Percentiles rank a stretch among this genome's conserved stretches.
Conservation (phyloP, 1,140 invertebrate genomes). For the Ladona fulva region DNA sequence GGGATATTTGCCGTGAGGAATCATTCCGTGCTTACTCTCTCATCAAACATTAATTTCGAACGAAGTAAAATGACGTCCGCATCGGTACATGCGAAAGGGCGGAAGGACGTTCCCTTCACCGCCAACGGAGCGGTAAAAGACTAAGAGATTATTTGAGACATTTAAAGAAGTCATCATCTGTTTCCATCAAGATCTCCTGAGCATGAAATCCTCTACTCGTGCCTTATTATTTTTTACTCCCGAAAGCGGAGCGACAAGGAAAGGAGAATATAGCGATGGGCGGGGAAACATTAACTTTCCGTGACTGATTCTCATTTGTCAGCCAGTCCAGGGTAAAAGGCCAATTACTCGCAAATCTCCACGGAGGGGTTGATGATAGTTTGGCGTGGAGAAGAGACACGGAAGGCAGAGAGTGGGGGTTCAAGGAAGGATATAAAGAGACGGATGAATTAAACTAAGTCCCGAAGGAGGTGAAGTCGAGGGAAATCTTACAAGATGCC, state of each 20-base stretch:
- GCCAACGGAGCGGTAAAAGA: not conserved
- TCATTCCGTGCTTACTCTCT: too few relatives aligned
- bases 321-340: not conserved
- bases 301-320: constrained; percentile 5
- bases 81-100: too few relatives aligned
- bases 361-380: not conserved
- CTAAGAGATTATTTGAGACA: not conserved
- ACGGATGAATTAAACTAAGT: not conserved
- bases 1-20: too few relatives aligned
- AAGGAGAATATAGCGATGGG: not conserved
- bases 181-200: not conserved
- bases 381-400: not conserved
- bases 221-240: not conserved
- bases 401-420: not conserved
- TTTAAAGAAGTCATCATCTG: not conserved
- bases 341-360: not conserved
- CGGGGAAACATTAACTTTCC: not conserved
- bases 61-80: too few relatives aligned
- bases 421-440: too few relatives aligned
- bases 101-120: too few relatives aligned
- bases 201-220: not conserved
- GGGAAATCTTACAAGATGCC: too few relatives aligned
- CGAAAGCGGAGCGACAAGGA: not conserved
- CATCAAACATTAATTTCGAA: too few relatives aligned
- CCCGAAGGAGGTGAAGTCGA: too few relatives aligned